Conservation (phyloP, 2,888 invertebrate genomes). For the Plemyria rubiginata region DNA sequence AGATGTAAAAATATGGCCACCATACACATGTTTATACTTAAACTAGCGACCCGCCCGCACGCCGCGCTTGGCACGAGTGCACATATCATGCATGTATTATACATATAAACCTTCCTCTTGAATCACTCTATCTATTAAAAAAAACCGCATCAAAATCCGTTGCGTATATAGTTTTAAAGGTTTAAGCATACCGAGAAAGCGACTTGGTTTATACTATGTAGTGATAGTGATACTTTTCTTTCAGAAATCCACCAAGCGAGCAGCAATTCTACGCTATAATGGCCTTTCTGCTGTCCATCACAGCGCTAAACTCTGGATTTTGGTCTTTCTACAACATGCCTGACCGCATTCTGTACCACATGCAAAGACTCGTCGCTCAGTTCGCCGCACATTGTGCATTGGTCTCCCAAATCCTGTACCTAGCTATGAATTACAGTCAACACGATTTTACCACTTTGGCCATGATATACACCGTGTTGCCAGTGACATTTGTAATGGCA, state of each 20-base stretch:
- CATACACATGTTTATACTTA: too few relatives aligned
- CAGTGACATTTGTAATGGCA: constrained; percentile 20
- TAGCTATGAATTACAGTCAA: constrained; percentile 26
- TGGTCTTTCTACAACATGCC: constrained; percentile 32
- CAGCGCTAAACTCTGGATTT: constrained; percentile 14
- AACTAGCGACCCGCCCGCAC: too few relatives aligned
- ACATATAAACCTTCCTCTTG: too few relatives aligned
- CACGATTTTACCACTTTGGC: constrained; percentile 30
- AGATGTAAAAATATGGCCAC: too few relatives aligned
- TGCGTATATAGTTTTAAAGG: too few relatives aligned
- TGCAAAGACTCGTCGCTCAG: constrained; percentile 7
- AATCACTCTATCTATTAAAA: too few relatives aligned
- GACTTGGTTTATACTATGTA: too few relatives aligned
- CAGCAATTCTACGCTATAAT: constrained; percentile 36
- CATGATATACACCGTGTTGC: constrained; percentile 27
- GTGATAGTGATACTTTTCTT: too few relatives aligned
- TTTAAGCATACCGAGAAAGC: too few relatives aligned
- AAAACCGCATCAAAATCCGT: too few relatives aligned
- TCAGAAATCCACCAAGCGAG: constrained; percentile 36
- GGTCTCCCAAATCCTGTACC: constrained; percentile 27
- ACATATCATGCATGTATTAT: too few relatives aligned
- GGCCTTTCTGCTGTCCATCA: constrained; percentile 19
- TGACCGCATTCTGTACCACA: constrained; percentile 6
- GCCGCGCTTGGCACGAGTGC: too few relatives aligned
- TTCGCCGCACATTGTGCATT: not conserved